Evolutionary conservation across 2,888 invertebrate species (phyloP), one percentile per base, ranked within the genome.

Genomic region (Dyspetes luteomarginatus): DNA sequence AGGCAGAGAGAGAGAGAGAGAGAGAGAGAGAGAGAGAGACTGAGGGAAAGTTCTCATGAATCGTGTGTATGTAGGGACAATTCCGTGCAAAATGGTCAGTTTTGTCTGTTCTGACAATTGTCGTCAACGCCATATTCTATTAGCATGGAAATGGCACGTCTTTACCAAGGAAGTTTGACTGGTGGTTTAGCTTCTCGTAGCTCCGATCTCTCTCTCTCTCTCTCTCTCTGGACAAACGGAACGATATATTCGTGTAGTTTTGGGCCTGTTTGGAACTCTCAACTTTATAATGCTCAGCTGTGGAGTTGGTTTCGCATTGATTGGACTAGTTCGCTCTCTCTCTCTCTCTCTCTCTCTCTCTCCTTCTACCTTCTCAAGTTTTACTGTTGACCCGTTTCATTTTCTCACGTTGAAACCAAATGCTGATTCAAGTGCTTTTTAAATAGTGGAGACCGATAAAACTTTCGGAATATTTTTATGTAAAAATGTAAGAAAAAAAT

Each of bases 301-400:
- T 68, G 12, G 55, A 56, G 36, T 24, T 28, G 45, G 69, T 56
- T 26, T 41, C 69, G 28, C 56, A 56, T 56, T 69, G 43, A 69
- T 69, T 69, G 69, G 56, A 69, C 69, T 45, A 56, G 24, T 55
- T 68, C 15, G 15, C 3, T 48, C 48, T 15, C 5, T 48, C 17
- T 15, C 48, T 48, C 48, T 48, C 15, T 15, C 48, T 15, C 48
- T 48, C 48, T 45, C 17, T 45, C 17, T 9, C n/a, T 45, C 45
- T 4, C 45, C 30, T 7, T 36, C 36, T 36, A 12, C 36, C 36
- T 36, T 36, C 36, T 36, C 36, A n/a, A 9, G 9, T 7, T 12
- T 3, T 36, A 7, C 26, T 64, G 7, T 45, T 64, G 62, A 64
- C 24, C 41, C 45, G 28, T 65, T 65, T 30, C 19, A 30, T 50